Conservation (phyloP, 2,797 vertebrate species). For the Scomberomorus guttatus region DNA sequence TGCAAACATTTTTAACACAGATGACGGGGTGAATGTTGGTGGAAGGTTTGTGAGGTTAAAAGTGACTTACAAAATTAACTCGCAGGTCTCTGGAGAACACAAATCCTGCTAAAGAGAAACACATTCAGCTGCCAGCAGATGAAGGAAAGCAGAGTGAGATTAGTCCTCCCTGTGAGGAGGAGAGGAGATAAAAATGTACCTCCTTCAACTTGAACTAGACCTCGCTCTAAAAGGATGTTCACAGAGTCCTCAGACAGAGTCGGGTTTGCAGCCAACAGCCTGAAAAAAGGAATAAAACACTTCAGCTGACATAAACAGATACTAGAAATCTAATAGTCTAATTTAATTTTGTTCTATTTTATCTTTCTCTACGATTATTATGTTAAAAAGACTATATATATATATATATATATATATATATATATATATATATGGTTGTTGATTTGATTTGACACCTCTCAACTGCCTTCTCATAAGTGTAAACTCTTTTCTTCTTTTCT, state of each 20-base stretch:
- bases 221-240: conserved; percentile 88
- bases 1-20: not conserved
- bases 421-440: not conserved
- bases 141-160: conserved; percentile 31
- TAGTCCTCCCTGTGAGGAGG: conserved; percentile 12
- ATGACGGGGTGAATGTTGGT: not conserved
- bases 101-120: conserved; percentile 83
- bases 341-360: not conserved
- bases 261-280: conserved; percentile 85
- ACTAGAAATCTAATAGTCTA: too few relatives aligned
- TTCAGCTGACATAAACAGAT: too few relatives aligned
- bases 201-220: conserved; percentile 83
- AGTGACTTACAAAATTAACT: conserved; percentile 1
- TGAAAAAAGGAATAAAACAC: conserved; percentile 43
- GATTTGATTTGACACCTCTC: conserved; percentile 89
- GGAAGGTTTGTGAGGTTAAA: not conserved
- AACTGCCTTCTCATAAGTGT: conserved; percentile 84
- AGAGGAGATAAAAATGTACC: conserved; percentile 78
- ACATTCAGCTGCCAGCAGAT: not conserved
- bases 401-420: not conserved
- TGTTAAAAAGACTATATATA: too few relatives aligned
- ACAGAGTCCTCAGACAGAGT: conserved; percentile 83
- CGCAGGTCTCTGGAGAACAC: conserved; percentile 90
- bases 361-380: too few relatives aligned
- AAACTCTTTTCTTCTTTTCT: conserved; percentile 73